Percentiles rank a stretch among this genome's conserved stretches.
phyloP scores from a whole-genome alignment of 2,113 vertebrate genomes.

The Cyrtonyx montezumae region DNA sequence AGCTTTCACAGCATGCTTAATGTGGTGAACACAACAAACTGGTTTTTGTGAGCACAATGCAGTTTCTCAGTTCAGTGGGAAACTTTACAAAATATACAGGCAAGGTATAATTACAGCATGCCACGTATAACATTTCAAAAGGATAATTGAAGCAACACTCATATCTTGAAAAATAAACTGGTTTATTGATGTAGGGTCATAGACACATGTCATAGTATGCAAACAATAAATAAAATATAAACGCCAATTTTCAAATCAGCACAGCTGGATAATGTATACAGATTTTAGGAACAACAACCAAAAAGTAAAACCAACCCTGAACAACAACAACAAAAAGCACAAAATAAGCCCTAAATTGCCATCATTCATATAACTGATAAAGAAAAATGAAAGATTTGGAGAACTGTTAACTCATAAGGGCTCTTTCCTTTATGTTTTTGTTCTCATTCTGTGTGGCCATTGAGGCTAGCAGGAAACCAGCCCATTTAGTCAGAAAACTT shows the following conservation, averaged over 20 bases:
- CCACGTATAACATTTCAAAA: slow-evolving; percentile 48
- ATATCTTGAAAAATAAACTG: slow-evolving; percentile 39
- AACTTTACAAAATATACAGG: slow-evolving; percentile 29
- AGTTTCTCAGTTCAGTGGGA: slow-evolving; percentile 32
- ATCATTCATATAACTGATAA: background rate
- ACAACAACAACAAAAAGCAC: background rate
- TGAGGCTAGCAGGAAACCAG: background rate
- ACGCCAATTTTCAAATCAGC: slow-evolving; percentile 62
- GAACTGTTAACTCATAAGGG: background rate
- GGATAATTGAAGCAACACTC: slow-evolving; percentile 43
- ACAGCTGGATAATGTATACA: slow-evolving; percentile 26
- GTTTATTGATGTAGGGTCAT: slow-evolving; percentile 32
- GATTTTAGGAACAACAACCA: background rate
- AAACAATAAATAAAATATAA: slow-evolving; percentile 41
- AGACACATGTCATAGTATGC: slow-evolving; percentile 10
- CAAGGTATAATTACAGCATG: slow-evolving; percentile 35
- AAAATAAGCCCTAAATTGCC: background rate
- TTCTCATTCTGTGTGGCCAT: background rate
- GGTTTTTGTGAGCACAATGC: slow-evolving; percentile 3
- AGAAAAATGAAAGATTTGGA: background rate
- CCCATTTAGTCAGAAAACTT: slow-evolving; percentile 44
- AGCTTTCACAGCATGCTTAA: slow-evolving; percentile 21
- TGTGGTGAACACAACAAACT: slow-evolving; percentile 39
- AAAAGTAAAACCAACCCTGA: background rate
- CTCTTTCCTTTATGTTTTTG: background rate